These are phyloP conservation scores for Gryllus bimaculatus DNA, from an alignment of 1,140 invertebrate species.

Conservation along the genomic window DNA sequence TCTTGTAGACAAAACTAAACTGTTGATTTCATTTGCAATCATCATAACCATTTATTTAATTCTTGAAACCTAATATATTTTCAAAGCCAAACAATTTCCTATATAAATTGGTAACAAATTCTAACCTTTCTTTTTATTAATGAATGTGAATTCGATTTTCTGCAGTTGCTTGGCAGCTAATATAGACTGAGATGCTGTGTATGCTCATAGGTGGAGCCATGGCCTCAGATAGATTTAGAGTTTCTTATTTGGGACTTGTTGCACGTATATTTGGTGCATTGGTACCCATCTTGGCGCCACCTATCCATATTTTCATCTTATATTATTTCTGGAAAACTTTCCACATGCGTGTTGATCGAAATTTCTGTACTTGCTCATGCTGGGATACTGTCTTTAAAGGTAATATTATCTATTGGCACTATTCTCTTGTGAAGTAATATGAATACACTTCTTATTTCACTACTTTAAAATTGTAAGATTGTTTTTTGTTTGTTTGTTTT, in stretches of 20 bases:
- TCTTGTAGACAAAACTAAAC: not conserved
- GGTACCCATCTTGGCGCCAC: slow-evolving; percentile 30
- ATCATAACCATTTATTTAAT: not conserved
- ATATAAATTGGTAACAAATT: no score
- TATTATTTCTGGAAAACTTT: slow-evolving; percentile 39
- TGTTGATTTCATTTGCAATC: not conserved
- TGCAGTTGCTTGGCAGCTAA: no score
- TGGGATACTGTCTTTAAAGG: slow-evolving; percentile 78
- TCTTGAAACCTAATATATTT: no score
- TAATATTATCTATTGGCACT: slow-evolving; percentile 26
- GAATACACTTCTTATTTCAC: no score
- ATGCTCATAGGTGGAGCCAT: not conserved
- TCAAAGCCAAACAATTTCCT: no score
- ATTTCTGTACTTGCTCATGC: slow-evolving; percentile 63
- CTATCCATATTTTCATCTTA: slow-evolving; percentile 32
- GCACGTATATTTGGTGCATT: slow-evolving; percentile 22
- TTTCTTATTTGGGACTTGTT: not conserved
- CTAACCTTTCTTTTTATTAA: no score
- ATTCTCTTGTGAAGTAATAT: not conserved
- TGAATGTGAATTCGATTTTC: no score
- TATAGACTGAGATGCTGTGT: no score
- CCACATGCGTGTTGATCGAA: slow-evolving; percentile 46
- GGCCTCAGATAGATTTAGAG: not conserved
- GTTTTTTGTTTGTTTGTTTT: not conserved
- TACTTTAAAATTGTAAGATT: not conserved